A percentile compares a stretch with the other conserved stretches of the same genome.
These are phyloP conservation scores for Guaruba guarouba DNA, from an alignment of 2,113 vertebrate genomes.

Conservation along the genomic window DNA sequence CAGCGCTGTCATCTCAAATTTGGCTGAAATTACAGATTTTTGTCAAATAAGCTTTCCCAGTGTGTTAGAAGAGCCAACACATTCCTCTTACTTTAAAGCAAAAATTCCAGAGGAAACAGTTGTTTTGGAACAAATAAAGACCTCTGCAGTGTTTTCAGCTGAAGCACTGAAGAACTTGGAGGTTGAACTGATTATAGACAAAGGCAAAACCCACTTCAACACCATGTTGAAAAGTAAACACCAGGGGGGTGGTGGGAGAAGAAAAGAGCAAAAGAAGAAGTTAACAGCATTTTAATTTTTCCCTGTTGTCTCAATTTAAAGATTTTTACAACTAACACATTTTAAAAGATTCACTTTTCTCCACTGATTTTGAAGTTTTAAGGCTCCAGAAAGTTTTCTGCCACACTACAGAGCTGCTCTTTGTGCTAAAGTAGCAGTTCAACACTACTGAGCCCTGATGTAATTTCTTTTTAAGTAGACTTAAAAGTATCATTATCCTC, in stretches of 20 bases:
- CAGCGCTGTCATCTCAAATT: background rate
- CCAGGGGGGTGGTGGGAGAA: background rate
- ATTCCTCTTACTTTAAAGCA: slow-evolving; percentile 37
- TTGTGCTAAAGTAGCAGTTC: background rate
- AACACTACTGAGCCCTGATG: background rate
- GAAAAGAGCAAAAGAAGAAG: background rate
- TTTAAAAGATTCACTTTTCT: background rate
- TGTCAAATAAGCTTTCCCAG: background rate
- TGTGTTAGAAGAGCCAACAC: background rate
- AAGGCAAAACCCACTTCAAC: slow-evolving; percentile 48
- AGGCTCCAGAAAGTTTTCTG: background rate
- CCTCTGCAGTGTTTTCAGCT: slow-evolving; percentile 7
- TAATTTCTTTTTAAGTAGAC: background rate
- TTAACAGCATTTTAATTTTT: slow-evolving; percentile 35
- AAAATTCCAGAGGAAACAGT: slow-evolving; percentile 29
- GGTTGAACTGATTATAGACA: background rate
- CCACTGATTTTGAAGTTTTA: background rate
- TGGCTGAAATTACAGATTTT: slow-evolving; percentile 23
- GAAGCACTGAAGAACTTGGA: slow-evolving; percentile 4
- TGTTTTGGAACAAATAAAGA: slow-evolving; percentile 17
- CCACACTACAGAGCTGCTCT: background rate
- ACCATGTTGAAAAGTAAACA: slow-evolving; percentile 34
- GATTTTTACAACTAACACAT: slow-evolving; percentile 19
- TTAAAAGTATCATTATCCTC: slow-evolving; percentile 30
- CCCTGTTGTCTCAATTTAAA: slow-evolving; percentile 28